Base-by-base conservation (phyloP, 2,888 invertebrate genomes). In the Drosophila neotestacea region DNA sequence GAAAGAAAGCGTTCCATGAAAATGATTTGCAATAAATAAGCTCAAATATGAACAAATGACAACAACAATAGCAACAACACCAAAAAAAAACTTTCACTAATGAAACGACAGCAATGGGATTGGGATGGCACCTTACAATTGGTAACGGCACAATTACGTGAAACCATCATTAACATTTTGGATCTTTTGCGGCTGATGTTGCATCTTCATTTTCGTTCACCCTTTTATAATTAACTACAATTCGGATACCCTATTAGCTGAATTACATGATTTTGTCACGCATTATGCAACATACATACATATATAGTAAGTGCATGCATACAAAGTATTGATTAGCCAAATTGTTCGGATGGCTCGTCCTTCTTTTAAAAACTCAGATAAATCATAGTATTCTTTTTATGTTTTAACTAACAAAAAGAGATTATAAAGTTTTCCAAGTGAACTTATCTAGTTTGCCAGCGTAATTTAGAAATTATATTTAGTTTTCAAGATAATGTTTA, bases 21-120 rank as follows among this genome's bases (percentile, higher is more conserved):
- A 76, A 79, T 85, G 66, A 82, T 85, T 85, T 75, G 71, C 73
- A 74, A 78, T 52, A 77, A 85, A 67, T 74, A 58, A 77, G 56
- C 61, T 68, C 39, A 61, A 59, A 73, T 72, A 65, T 72, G 34
- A 68, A 60, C 52, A 60, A 50, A 52, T 55, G 56, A 56, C 60
- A 46, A 36, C 46, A 62, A 34, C 55, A 55, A 59, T 16, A 16
- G 16, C 16, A 16, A 16, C 22, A 71, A 58, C n/a, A 51, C 48
- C 65, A 54, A 44, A n/a, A 39, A 34, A 4, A 60, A 77, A 77
- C 84, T 84, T 84, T 84, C 84, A 88, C 84, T 84, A 68, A 77
- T 77, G 46, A 73, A 68, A 70, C 22, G n/a, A 50, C 48, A 22
- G 48, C 11, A 7, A 7, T 7, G 50, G 48, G 56, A 61, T 38